Evolutionary conservation across 2,888 invertebrate genomes (phyloP), one percentile per base, ranked within the genome.

Genomic region (Zygogramma bicolorata): DNA sequence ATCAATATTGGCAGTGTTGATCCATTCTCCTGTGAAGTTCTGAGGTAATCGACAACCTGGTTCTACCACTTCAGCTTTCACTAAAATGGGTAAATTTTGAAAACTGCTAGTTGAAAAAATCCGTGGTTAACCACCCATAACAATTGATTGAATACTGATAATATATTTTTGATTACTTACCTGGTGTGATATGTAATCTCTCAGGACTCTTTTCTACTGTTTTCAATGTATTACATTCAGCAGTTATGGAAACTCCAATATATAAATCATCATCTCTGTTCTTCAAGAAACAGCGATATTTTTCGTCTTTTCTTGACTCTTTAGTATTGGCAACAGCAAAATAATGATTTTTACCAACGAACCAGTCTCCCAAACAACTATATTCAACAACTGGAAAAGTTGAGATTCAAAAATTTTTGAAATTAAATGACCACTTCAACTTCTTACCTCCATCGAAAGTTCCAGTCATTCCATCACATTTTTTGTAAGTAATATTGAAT

Each of bases 281-380:
- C 84, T 96, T 96, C 59, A 97, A 88, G 86, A 98, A 96, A 85
- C 98, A 98, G 46, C 98, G 91, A 85, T 97, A 98, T 83, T 95
- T 95, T 85, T 98, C 97, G 86, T 98, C 97, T 86, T 95, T 95
- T 81, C 97, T 92, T 6, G 97, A 97, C 86, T 98, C 97, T 82
- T 97, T 97, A 0, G 97, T 97, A 84, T 98, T 98, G 6, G 96
- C 96, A n/a, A 98, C 97, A 67, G 97, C 98, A 87, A 98, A 97
- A 86, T 94, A 98, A 83, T 97, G 97, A 87, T 98, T 97, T 84
- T 97, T 97, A 13, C 94, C 96, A 27, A 97, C 93, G 87, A 97
- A 97, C 97, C 97, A 97, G 89, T 97, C 96, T 0, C 97, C 97
- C 73, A 97, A 88, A 83, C 97, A 97, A 86, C 95, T 96, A 86